Base-by-base conservation (phyloP, 1,140 invertebrate species). In the Drosophila bocqueti region DNA sequence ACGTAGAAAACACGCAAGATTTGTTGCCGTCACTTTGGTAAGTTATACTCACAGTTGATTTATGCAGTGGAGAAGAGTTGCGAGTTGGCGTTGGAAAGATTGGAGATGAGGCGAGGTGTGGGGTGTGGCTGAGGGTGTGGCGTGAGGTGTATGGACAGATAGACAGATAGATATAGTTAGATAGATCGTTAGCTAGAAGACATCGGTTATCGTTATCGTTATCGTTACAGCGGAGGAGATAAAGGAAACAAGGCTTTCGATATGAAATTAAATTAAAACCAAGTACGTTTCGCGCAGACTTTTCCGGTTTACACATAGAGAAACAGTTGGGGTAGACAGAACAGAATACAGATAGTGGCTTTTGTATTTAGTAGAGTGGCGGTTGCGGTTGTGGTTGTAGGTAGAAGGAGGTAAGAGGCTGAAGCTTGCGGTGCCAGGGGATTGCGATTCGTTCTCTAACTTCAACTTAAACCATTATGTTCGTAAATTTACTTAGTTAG, bases 31-130 rank as follows among this genome's bases (percentile, higher is more conserved):
- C 54, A 24, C 57, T 54, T 68, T 38, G 66, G 34, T 55, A 77
- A 58, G 71, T 79, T 78, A 89, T 87, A 87, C 83, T 87, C 83
- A 87, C 83, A 89, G 84, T 87, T 89, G 74, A 72, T 80, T 82
- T 84, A 80, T 87, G 83, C 83, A 87, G 83, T 79, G 76, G 83
- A 84, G 79, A 73, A 87, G 72, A 81, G 75, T 67, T 76, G 80
- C 47, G 81, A 79, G 74, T 78, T 67, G 74, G 67, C 72, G 49
- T 50, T 67, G 66, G 76, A 87, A 83, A 79, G 83, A 76, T 49
- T 49, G 36, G 60, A 57, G 49, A 55, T 66, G 47, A 65, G 31
- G 21, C 42, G 61, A 21, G 36, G 55, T 61, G 62, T 45, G 57
- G n/a, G 47, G 26, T 71, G 29, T 52, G 34, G 57, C 52, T 49